Percentiles rank a stretch among this genome's conserved stretches.
Conservation (phyloP, 2,797 vertebrate species). For the Diplodus puntazzo region DNA sequence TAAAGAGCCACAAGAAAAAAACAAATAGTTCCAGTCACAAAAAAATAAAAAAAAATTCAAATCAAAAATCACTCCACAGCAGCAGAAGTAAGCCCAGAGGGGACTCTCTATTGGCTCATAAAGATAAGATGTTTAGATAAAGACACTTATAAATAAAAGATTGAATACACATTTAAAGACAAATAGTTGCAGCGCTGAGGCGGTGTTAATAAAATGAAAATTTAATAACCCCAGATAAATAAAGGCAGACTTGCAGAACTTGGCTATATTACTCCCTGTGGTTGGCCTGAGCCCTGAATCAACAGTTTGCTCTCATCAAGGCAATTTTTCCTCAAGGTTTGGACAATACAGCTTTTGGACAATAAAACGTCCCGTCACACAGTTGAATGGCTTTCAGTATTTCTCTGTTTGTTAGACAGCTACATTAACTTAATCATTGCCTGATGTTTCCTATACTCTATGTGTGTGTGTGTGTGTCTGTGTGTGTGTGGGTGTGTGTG, state of each 20-base stretch:
- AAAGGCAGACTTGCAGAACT: constrained; percentile 57
- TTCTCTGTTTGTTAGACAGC: constrained; percentile 69
- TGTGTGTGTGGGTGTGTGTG: constrained; percentile 12
- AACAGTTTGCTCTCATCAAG: constrained; percentile 76
- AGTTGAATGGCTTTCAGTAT: constrained; percentile 67
- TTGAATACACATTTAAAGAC: constrained; percentile 40
- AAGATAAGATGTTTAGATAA: constrained; percentile 68
- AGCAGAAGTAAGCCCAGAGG: constrained; percentile 43
- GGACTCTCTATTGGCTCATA: constrained; percentile 45
- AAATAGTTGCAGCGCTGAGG: constrained; percentile 34
- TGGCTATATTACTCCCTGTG: constrained; percentile 47
- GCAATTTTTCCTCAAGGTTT: constrained; percentile 71
- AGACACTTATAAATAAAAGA: constrained; percentile 57
- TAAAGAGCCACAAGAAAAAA: constrained; percentile 14
- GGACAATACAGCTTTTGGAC: constrained; percentile 70
- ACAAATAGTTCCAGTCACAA: neutral
- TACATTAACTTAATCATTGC: constrained; percentile 75
- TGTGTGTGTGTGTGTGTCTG: constrained; percentile 13
- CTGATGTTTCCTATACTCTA: constrained; percentile 62
- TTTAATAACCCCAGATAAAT: constrained; percentile 71
- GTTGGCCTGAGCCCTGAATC: constrained; percentile 74
- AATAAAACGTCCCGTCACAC: constrained; percentile 69
- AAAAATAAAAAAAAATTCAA: constrained; percentile 2
- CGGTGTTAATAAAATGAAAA: constrained; percentile 60
- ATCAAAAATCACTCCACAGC: constrained; percentile 32